phyloP scores from a whole-genome alignment of 2,888 invertebrate species.

The Drosophila planitibia region DNA sequence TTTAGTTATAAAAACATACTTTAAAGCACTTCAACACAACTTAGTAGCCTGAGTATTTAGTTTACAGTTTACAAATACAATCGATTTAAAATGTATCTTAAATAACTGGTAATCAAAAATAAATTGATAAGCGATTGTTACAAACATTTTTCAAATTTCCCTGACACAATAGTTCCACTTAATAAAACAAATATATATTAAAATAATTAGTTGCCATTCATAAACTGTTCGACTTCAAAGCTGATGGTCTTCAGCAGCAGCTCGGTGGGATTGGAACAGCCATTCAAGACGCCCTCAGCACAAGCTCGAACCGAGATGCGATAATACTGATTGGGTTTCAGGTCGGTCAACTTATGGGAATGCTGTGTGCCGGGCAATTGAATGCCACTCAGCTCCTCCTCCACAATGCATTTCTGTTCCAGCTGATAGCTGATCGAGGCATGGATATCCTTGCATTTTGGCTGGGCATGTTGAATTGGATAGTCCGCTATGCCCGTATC shows the following conservation, averaged over 20 bases:
- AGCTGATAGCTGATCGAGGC: conserved; percentile 53
- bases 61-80: neutral
- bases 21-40: neutral
- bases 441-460: conserved; percentile 54
- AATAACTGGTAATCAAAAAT: neutral
- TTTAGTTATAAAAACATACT: conserved; percentile 6
- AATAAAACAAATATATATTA: neutral
- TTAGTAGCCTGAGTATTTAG: conserved; percentile 15
- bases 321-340: conserved; percentile 67
- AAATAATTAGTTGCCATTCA: conserved; percentile 29
- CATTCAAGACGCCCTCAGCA: conserved; percentile 68
- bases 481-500: conserved; percentile 64
- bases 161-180: neutral
- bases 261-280: conserved; percentile 77
- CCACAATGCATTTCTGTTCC: conserved; percentile 66
- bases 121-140: neutral
- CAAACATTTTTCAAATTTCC: neutral
- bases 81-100: neutral
- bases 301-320: conserved; percentile 80
- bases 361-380: conserved; percentile 62
- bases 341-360: conserved; percentile 50
- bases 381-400: conserved; percentile 57
- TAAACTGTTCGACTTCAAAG: conserved; percentile 47
- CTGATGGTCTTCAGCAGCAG: conserved; percentile 64
- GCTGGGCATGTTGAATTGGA: conserved; percentile 47